A percentile compares a stretch with the other conserved stretches of the same genome.
phyloP scores from a whole-genome alignment of 2,113 vertebrate genomes.

The Acrocephalus arundinaceus region DNA sequence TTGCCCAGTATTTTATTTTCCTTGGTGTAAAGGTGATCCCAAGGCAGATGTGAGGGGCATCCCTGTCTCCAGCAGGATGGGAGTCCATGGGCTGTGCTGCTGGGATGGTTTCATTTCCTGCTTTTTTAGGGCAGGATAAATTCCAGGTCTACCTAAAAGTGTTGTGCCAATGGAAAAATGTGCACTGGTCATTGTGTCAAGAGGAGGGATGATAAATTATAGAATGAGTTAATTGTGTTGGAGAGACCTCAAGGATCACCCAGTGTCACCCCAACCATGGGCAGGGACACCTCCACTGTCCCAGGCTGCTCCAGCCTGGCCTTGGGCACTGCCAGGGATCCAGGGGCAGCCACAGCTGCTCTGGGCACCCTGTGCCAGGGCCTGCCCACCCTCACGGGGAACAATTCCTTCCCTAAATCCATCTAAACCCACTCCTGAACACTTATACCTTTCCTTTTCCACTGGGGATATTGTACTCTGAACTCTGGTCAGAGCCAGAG shows the following conservation, averaged over 20 bases:
- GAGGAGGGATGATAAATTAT: background rate
- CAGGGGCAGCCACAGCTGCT: too few relatives aligned
- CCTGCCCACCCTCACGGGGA: too few relatives aligned
- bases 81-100: background rate
- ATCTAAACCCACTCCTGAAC: background rate
- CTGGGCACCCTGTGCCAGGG: too few relatives aligned
- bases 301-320: too few relatives aligned
- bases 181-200: background rate
- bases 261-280: too few relatives aligned
- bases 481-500: background rate
- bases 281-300: too few relatives aligned
- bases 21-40: background rate
- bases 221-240: background rate
- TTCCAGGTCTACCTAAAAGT: background rate
- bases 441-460: background rate
- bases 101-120: rapidly evolving
- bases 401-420: too few relatives aligned
- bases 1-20: background rate
- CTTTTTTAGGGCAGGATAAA: background rate
- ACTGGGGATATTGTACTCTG: background rate
- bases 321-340: too few relatives aligned
- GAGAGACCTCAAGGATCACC: too few relatives aligned
- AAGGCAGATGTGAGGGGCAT: rapidly evolving
- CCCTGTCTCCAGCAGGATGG: background rate
- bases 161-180: background rate